Base-by-base conservation (phyloP, 2,888 invertebrate genomes). In the Dysmachus trigonus region DNA sequence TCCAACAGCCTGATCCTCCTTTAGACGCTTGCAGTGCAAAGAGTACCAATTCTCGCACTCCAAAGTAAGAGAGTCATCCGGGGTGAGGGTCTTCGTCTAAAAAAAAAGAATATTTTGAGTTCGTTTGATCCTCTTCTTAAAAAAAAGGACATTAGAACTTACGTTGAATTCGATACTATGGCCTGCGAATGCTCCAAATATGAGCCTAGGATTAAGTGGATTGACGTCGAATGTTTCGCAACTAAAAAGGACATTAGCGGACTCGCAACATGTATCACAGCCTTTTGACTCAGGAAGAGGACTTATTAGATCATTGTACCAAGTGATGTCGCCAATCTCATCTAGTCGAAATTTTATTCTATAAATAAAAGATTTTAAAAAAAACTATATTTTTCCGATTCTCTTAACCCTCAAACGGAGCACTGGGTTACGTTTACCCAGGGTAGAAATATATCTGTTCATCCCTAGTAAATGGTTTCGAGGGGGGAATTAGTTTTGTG, bases 221-320 rank as follows among this genome's bases (percentile, higher is more conserved):
- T 93, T 91, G 10, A 93, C 91, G 92, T 95, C 95, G 90, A 94
- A 95, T n/a, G 95, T 95, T 91, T 95, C 95, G 92, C 95, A 95
- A 89, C 93, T 93, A 90, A 95, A 95, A 89, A 95, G 92, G 38
- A 95, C 94, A 89, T 94, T 92, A 3, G 92, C 91, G 85, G 91
- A 90, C 84, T 91, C 90, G 88, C 90, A 91, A 88, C 89, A 90
- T 87, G 88, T 89, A 88, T 89, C 89, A 87, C 91, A 90, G 89
- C 90, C 90, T 89, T 90, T 90, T 85, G 89, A 88, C 51, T 90
- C 90, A 86, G 91, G 90, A 86, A 90, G 88, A 10, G 91, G 90
- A 87, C 94, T 94, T 85, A 91, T 90, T 73, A 93, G 91, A 87
- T 94, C 92, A 88, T 93, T 94, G 87, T 90, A 91, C 95, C 95